Evolutionary conservation across 2,888 invertebrate species (phyloP), one percentile per base, ranked within the genome.

Genomic region (Empis stercorea): DNA sequence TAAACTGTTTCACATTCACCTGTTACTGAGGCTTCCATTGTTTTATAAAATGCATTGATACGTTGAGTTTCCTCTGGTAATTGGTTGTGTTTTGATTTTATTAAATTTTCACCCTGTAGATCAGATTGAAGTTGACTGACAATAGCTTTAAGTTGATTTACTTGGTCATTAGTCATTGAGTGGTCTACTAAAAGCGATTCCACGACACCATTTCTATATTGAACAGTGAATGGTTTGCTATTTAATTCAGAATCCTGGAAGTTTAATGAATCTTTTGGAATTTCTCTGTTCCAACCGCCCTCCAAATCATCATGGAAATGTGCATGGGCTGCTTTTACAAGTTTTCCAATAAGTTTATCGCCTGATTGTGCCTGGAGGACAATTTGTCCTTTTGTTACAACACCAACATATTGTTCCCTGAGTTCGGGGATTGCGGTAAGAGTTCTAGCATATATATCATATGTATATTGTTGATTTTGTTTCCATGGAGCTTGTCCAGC

Each of bases 1-100:
- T 85, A 85, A n/a, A 77, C 59, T n/a, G 80, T 79, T 57, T 82
- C 81, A 55, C 80, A 80, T 61, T 76, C 75, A 42, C 85, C 85
- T 42, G 79, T 76, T 17, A 84, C 76, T 34, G 82, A 76, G 54
- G 78, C 74, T 66, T 85, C 84, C 79, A 84, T 79, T 53, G 77
- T 77, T 55, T 74, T 79, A 69, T 74, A 84, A 43, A 75, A 69
- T 6, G 76, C 81, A 55, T 72, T 75, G 23, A 72, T 63, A n/a
- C 66, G 62, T 48, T 71, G 62, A 47, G 65, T 64, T 39, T 75
- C 71, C 43, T 74, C 70, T 43, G 68, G 74, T 50, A 63, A 65
- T 50, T 59, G 56, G 56, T 74, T 73, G 51, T 72, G 64, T 16
- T 66, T 59, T 54, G 70, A 72, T 40, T 71, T 66, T 39, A 74